A percentile compares a stretch with the other conserved stretches of the same genome.
These are phyloP conservation scores for Ichneumon xanthorius DNA, from an alignment of 2,888 invertebrate species.

Conservation along the genomic window DNA sequence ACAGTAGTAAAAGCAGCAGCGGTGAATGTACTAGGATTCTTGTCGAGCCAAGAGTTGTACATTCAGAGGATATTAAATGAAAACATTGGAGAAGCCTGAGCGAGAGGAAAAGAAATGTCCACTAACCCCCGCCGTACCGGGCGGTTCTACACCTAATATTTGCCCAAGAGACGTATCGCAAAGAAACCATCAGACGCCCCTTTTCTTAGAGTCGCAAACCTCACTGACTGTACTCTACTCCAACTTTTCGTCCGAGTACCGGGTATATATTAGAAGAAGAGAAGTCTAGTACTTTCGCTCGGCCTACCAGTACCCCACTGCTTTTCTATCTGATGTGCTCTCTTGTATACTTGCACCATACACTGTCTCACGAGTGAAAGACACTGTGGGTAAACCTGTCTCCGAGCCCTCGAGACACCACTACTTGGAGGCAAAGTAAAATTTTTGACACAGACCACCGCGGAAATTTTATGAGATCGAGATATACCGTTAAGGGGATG, in stretches of 20 bases:
- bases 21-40: slow-evolving; percentile 48
- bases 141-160: slow-evolving; percentile 80
- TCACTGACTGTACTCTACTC: slow-evolving; percentile 44
- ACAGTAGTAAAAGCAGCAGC: slow-evolving; percentile 30
- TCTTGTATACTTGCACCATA: neutral
- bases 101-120: slow-evolving; percentile 47
- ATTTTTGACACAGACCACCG: neutral
- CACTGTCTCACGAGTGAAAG: slow-evolving; percentile 19
- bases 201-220: slow-evolving; percentile 55
- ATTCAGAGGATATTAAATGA: slow-evolving; percentile 83
- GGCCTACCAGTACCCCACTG: neutral
- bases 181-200: slow-evolving; percentile 79
- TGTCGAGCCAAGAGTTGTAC: slow-evolving; percentile 55
- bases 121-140: slow-evolving; percentile 44
- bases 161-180: slow-evolving; percentile 82
- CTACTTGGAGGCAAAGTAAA: slow-evolving; percentile 8
- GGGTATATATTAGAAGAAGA: neutral
- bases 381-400: slow-evolving; percentile 11
- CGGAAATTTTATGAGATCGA: slow-evolving; percentile 39
- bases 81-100: slow-evolving; percentile 79
- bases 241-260: slow-evolving; percentile 12
- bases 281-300: neutral
- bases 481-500: slow-evolving; percentile 13
- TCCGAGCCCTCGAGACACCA: slow-evolving; percentile 21
- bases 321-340: slow-evolving; percentile 8